phyloP scores from a whole-genome alignment of 2,113 vertebrate genomes.

The Pseudorectes ferrugineus region DNA sequence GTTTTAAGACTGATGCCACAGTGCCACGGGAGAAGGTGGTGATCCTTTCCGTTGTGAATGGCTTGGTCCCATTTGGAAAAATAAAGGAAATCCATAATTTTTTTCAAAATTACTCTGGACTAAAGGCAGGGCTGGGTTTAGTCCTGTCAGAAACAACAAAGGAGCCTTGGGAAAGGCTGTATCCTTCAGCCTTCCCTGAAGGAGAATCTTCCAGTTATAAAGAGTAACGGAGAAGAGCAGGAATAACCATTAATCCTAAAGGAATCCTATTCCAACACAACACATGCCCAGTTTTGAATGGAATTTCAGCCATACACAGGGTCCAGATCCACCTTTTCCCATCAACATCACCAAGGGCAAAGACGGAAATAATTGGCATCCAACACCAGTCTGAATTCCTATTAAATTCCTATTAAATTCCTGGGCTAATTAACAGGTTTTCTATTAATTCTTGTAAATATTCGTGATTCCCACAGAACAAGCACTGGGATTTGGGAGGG shows the following conservation, averaged over 20 bases:
- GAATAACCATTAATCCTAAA: not conserved
- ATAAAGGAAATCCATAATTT: not conserved
- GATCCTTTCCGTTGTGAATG: not conserved
- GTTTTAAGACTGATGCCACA: not conserved
- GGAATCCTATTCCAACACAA: not conserved
- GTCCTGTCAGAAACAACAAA: not conserved
- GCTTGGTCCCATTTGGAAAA: not conserved
- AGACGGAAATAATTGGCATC: not conserved
- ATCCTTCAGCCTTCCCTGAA: slow-evolving; percentile 18
- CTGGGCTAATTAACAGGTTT: not conserved
- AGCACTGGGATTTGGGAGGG: not conserved
- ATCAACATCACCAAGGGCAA: not conserved
- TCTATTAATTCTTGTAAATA: not conserved
- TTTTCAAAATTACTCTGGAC: not conserved
- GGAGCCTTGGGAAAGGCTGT: not conserved
- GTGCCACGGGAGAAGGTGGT: not conserved
- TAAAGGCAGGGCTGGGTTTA: not conserved
- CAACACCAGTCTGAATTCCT: not conserved
- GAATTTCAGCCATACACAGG: not conserved
- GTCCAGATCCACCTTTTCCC: not conserved
- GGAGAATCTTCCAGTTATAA: not conserved
- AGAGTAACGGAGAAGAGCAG: not conserved
- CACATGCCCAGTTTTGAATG: not conserved
- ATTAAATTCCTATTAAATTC: not conserved
- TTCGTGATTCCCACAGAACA: not conserved